Conservation (phyloP, 2,113 vertebrate species). For the Lucifuga dentata region DNA sequence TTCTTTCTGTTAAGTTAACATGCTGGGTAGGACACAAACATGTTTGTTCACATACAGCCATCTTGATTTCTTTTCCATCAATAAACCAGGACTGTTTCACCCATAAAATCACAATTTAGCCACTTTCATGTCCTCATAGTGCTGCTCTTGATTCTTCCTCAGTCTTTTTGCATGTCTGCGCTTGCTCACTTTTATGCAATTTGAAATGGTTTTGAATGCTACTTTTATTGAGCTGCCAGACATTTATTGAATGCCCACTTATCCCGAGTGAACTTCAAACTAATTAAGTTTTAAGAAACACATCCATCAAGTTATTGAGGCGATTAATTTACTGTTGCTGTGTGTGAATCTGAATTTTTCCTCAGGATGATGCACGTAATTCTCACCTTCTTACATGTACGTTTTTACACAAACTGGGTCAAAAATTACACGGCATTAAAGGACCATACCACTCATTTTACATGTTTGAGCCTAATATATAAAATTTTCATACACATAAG, state of each 20-base stretch:
- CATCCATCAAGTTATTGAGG: conserved; percentile 83
- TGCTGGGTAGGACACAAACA: conserved; percentile 65
- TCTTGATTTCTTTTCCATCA: conserved; percentile 3
- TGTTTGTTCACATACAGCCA: conserved; percentile 1
- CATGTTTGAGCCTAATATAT: no score
- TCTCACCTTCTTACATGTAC: conserved; percentile 33
- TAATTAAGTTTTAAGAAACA: conserved; percentile 85
- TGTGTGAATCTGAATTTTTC: conserved; percentile 64
- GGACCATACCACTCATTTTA: no score
- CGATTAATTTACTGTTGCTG: conserved; percentile 77
- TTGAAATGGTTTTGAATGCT: conserved; percentile 77
- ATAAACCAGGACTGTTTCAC: conserved; percentile 6
- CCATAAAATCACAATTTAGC: no score
- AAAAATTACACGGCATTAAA: no score
- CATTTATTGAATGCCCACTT: conserved; percentile 83
- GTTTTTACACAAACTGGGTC: conserved; percentile 21
- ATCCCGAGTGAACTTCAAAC: conserved; percentile 81
- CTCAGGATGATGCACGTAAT: conserved; percentile 53
- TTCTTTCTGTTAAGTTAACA: conserved; percentile 83
- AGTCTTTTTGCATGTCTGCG: conserved; percentile 14
- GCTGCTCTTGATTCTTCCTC: neutral
- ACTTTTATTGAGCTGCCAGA: conserved; percentile 76
- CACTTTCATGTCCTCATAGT: no score
- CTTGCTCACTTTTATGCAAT: conserved; percentile 53
- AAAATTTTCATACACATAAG: no score